A percentile compares a stretch with the other conserved stretches of the same genome.
Conservation (phyloP, 2,888 invertebrate genomes). For the Dysmachus trigonus region DNA sequence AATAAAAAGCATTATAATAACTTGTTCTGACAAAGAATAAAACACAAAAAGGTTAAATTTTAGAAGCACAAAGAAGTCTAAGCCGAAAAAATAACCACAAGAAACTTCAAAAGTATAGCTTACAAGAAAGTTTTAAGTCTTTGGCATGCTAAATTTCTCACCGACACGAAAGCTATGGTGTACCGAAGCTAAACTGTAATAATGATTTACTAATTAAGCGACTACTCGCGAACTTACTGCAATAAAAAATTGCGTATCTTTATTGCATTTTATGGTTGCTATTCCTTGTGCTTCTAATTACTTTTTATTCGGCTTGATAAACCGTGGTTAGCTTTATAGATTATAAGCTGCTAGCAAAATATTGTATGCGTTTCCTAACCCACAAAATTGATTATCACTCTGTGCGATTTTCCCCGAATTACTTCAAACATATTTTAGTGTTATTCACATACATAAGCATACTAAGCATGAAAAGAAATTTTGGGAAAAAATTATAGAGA, state of each 20-base stretch:
- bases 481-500: neutral
- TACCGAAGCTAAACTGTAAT: neutral
- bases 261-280: neutral
- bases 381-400: neutral
- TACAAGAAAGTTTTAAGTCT: neutral
- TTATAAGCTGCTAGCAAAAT: no score
- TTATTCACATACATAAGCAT: no score
- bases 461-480: no score
- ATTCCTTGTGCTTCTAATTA: neutral
- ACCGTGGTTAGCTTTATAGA: neutral
- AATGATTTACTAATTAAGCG: neutral
- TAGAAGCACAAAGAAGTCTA: no score
- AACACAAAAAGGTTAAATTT: neutral
- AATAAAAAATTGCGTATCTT: neutral
- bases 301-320: neutral
- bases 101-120: neutral
- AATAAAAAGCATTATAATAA: neutral
- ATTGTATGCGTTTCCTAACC: no score
- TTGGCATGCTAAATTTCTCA: neutral
- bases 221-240: neutral
- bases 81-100: no score
- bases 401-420: no score
- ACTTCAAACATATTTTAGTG: no score
- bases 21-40: neutral
- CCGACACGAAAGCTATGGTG: neutral